Evolutionary conservation across 2,888 invertebrate genomes (phyloP).

Genomic region (Heteromyza rotundicornis): DNA sequence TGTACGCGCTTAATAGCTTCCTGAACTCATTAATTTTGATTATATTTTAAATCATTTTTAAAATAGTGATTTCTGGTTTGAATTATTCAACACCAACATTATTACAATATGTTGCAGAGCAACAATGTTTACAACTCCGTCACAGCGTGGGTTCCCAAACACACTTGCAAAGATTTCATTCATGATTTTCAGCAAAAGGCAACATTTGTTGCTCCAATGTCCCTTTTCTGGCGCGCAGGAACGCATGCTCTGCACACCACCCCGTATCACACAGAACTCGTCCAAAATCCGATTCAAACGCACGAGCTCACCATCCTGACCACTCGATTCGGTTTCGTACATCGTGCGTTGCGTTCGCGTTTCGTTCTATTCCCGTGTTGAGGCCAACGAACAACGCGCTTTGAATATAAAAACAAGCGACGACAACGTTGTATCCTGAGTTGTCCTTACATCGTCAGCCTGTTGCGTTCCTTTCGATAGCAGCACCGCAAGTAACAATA

Average conservation of each 20-base stretch:
- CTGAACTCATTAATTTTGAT: too few species aligned
- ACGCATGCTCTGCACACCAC: constrained; percentile 36
- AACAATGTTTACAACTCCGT: constrained; percentile 24
- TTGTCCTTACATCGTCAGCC: constrained; percentile 59
- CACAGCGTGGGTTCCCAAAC: constrained; percentile 1
- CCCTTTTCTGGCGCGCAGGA: constrained; percentile 14
- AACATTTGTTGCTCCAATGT: not conserved
- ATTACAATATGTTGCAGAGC: constrained; percentile 14
- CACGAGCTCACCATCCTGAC: not conserved
- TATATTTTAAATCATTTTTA: too few species aligned
- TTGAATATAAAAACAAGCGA: constrained; percentile 58
- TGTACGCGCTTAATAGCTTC: too few species aligned
- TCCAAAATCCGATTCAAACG: too few species aligned
- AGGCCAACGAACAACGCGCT: constrained; percentile 6
- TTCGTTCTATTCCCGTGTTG: constrained; percentile 10
- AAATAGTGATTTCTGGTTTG: too few species aligned
- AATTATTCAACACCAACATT: too few species aligned
- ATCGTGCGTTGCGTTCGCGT: not conserved
- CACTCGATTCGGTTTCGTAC: not conserved
- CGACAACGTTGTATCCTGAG: constrained; percentile 49
- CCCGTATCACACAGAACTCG: too few species aligned
- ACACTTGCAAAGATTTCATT: constrained; percentile 8
- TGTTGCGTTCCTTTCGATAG: constrained; percentile 60
- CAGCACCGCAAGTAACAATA: too few species aligned
- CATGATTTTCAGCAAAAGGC: constrained; percentile 14